Evolutionary conservation across 2,888 invertebrate genomes (phyloP).

Genomic region (Heterodera filipjevi): DNA sequence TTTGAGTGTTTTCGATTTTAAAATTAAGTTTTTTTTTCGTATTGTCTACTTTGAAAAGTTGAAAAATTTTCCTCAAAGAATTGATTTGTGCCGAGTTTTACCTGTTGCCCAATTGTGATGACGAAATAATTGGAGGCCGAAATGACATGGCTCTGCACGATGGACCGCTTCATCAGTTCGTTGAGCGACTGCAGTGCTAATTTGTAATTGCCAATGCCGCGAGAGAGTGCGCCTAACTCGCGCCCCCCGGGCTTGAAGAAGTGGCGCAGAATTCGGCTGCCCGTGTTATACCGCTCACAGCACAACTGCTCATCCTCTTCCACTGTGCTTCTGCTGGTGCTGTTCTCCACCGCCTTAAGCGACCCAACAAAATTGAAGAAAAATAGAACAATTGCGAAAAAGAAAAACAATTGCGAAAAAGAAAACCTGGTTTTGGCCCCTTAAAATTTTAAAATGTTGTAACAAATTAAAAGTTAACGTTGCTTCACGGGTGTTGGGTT

Average conservation of each 20-base stretch:
- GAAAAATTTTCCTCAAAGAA: too few relatives aligned
- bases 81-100: neutral
- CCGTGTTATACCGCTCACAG: slow-evolving; percentile 2
- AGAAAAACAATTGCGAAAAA: too few relatives aligned
- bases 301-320: slow-evolving; percentile 22
- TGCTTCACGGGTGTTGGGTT: too few relatives aligned
- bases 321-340: neutral
- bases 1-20: too few relatives aligned
- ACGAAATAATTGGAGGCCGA: slow-evolving; percentile 32
- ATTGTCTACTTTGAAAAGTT: too few relatives aligned
- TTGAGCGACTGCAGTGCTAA: slow-evolving; percentile 20
- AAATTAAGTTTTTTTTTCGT: too few relatives aligned
- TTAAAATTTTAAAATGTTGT: too few relatives aligned
- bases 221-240: slow-evolving; percentile 3
- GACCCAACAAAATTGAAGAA: neutral
- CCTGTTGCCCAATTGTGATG: slow-evolving; percentile 11
- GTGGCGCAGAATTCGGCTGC: slow-evolving; percentile 29
- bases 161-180: slow-evolving; percentile 31
- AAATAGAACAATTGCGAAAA: neutral
- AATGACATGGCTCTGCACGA: slow-evolving; percentile 31
- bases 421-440: too few relatives aligned
- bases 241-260: slow-evolving; percentile 31
- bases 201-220: slow-evolving; percentile 23
- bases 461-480: too few relatives aligned
- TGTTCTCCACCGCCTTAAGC: neutral